A percentile compares a stretch with the other conserved stretches of the same genome.
Conservation (phyloP, 1,140 invertebrate genomes). For the Ganaspis sp. region DNA sequence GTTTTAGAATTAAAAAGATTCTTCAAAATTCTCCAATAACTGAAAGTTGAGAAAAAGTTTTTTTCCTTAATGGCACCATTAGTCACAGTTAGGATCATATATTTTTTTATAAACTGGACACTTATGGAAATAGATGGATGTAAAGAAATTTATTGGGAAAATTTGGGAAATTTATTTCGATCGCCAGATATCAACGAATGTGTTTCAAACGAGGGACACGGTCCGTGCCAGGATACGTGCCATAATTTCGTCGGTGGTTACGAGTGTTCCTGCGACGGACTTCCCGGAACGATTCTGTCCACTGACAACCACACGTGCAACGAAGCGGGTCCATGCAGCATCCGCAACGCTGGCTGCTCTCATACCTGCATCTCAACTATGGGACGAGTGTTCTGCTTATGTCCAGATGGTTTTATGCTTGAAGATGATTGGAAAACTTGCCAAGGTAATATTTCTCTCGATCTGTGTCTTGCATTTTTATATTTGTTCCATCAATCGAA, state of each 20-base stretch:
- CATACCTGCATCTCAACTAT: constrained; percentile 80
- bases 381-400: constrained; percentile 81
- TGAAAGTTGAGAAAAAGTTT: background rate
- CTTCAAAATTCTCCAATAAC: constrained; percentile 12
- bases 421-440: constrained; percentile 79
- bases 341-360: constrained; percentile 80
- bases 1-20: constrained; percentile 29
- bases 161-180: constrained; percentile 24
- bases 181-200: constrained; percentile 81
- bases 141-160: background rate
- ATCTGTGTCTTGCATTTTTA: no score
- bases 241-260: constrained; percentile 81
- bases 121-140: background rate
- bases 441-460: constrained; percentile 72
- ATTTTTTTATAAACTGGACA: background rate
- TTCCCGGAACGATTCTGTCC: constrained; percentile 77
- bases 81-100: background rate
- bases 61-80: background rate
- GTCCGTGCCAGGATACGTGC: constrained; percentile 83
- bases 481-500: no score
- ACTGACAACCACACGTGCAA: constrained; percentile 77
- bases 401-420: constrained; percentile 79
- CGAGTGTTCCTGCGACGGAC: constrained; percentile 79
- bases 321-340: constrained; percentile 80
- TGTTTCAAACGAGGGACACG: constrained; percentile 79